Percentiles rank a stretch among this genome's conserved stretches.
Conservation (phyloP, 2,113 vertebrate genomes). For the Beaufortia kweichowensis region DNA sequence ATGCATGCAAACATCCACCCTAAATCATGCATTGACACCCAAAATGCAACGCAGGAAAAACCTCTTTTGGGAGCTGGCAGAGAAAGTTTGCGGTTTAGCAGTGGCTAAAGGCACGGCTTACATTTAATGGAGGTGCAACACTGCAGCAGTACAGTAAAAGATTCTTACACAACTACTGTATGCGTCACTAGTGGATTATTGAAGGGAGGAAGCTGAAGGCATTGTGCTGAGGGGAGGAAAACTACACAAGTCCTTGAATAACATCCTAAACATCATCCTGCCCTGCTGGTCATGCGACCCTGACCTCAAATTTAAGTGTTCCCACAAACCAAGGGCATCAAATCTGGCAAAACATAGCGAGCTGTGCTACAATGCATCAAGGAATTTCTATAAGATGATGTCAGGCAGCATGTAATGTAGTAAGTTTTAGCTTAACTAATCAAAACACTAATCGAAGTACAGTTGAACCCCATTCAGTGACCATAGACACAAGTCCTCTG, state of each 20-base stretch:
- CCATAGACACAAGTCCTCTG: background rate
- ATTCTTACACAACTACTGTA: conserved; percentile 3
- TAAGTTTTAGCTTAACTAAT: too few species aligned
- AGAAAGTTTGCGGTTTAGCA: conserved; percentile 55
- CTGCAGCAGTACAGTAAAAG: background rate
- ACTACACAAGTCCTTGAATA: background rate
- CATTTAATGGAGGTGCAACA: background rate
- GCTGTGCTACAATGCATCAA: too few species aligned
- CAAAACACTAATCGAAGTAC: background rate
- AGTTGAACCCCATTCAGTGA: background rate
- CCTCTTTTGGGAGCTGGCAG: background rate
- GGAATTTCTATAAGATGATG: too few species aligned
- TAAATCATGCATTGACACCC: conserved; percentile 8
- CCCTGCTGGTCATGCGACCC: background rate
- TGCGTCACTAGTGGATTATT: background rate
- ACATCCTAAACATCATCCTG: background rate
- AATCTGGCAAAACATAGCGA: too few species aligned
- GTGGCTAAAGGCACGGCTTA: background rate
- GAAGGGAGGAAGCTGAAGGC: background rate
- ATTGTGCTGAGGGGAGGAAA: background rate
- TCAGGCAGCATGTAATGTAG: too few species aligned
- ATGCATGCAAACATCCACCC: conserved; percentile 1
- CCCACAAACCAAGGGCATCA: background rate
- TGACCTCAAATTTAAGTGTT: too few species aligned
- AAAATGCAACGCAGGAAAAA: background rate